These are phyloP conservation scores for Marcusenius ussheri DNA, from an alignment of 2,113 vertebrate genomes.

Conservation along the genomic window DNA sequence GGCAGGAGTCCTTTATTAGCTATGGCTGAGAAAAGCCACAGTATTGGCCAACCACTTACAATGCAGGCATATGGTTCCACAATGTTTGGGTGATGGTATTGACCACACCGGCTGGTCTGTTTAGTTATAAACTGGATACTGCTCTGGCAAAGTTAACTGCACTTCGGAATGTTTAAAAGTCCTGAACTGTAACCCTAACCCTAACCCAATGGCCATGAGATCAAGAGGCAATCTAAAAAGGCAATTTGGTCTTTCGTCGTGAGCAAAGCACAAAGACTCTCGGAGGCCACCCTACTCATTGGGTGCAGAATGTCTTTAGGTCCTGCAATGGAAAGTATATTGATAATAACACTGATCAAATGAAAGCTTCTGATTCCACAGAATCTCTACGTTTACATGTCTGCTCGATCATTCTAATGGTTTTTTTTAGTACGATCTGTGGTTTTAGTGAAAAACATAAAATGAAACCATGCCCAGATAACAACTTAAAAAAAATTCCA, in stretches of 20 bases:
- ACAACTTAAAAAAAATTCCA: neutral
- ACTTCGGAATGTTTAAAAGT: neutral
- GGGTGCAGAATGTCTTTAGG: neutral
- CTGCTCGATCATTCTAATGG: neutral
- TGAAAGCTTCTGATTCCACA: neutral
- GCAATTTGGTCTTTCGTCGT: neutral
- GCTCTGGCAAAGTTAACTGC: neutral
- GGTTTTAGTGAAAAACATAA: constrained; percentile 11
- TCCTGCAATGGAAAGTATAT: neutral
- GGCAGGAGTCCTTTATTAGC: neutral
- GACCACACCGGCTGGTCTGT: neutral
- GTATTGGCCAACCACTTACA: neutral
- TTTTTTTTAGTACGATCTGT: constrained; percentile 14
- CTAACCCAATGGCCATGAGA: neutral
- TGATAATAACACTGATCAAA: neutral
- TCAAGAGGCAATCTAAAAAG: neutral
- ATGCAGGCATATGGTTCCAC: neutral
- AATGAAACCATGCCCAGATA: constrained; percentile 9
- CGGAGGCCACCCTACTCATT: neutral
- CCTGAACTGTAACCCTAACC: neutral
- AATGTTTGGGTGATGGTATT: neutral
- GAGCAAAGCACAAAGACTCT: neutral
- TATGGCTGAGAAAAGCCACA: neutral
- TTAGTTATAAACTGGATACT: neutral
- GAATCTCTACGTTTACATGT: neutral